These are phyloP conservation scores for Hymenochirus boettgeri DNA, from an alignment of 2,113 vertebrate species.

Conservation along the genomic window DNA sequence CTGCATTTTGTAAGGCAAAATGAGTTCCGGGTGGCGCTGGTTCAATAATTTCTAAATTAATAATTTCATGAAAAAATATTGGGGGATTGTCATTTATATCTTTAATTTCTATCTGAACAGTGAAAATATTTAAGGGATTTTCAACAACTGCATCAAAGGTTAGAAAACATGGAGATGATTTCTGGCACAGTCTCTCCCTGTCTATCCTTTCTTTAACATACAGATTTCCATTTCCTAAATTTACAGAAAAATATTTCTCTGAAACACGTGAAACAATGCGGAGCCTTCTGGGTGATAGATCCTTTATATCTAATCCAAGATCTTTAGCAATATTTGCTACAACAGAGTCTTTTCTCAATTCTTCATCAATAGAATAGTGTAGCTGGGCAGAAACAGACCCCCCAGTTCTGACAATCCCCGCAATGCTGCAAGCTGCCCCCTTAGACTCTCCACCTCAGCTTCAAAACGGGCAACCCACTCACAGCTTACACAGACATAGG, in stretches of 20 bases:
- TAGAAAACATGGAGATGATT: constrained; percentile 53
- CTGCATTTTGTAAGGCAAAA: constrained; percentile 54
- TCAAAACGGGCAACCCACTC: no score
- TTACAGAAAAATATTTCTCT: constrained; percentile 68
- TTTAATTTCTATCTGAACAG: constrained; percentile 49
- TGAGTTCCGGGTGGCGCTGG: constrained; percentile 38
- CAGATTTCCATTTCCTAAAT: constrained; percentile 50
- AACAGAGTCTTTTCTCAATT: constrained; percentile 49
- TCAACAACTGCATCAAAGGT: constrained; percentile 64
- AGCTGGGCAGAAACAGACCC: constrained; percentile 42
- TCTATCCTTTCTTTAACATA: constrained; percentile 56
- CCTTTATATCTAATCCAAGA: constrained; percentile 61
- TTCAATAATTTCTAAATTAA: constrained; percentile 51
- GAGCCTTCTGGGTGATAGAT: constrained; percentile 60
- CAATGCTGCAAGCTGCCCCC: no score
- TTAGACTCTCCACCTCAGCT: no score
- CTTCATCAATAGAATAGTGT: constrained; percentile 55
- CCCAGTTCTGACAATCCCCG: no score
- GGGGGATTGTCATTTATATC: constrained; percentile 58
- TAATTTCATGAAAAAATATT: constrained; percentile 44
- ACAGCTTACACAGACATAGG: no score
- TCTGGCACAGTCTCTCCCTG: constrained; percentile 59
- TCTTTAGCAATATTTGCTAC: constrained; percentile 69
- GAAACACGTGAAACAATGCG: constrained; percentile 69
- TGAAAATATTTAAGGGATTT: constrained; percentile 60